Base-by-base conservation (phyloP, 2,113 vertebrate genomes). In the Grammomys dolichurus region DNA sequence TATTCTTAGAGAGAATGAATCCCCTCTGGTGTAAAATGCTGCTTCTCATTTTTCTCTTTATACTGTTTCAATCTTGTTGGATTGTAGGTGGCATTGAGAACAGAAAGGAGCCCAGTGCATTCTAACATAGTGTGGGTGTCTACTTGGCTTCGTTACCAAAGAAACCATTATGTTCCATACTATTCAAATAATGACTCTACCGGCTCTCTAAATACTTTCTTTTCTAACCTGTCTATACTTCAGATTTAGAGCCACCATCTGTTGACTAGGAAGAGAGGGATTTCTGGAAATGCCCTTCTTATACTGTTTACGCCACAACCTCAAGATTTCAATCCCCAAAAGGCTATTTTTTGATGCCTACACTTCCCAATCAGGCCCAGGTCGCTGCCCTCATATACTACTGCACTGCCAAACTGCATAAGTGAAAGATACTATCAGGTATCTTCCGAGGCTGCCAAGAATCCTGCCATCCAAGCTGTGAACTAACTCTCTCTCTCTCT, bases 121-220 rank as follows among this genome's bases (percentile, higher is more conserved):
- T 98, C 98, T 97, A 97, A 98, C 97, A 98, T 97, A 94, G 98
- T 98, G 98, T 98, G 98, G 98, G 98, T 95, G 98, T 98, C 96
- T 97, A 97, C 97, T 97, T 20, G 80, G 97, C 97, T 98, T 97
- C 97, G 97, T 98, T 98, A 98, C 98, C 98, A 98, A 98, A 98
- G 98, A 98, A 98, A 98, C 98, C 98, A 98, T 98, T 98, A 97
- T 98, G 97, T 97, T 98, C 97, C 96, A 98, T 97, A 98, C 94
- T 95, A 97, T 97, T 96, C 97, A 97, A 98, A 98, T 96, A 98
- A 97, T 98, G 98, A 97, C 97, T 98, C 96, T 98, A 98, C 97
- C 97, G 96, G 97, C 73, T 96, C 96, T 98, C 97, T 97, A 98
- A 98, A 98, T 98, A 98, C 97, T 97, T 97, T 90, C 67, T 96